These are phyloP conservation scores for Phrynocephalus forsythii DNA, from an alignment of 2,797 vertebrate species.

Conservation along the genomic window DNA sequence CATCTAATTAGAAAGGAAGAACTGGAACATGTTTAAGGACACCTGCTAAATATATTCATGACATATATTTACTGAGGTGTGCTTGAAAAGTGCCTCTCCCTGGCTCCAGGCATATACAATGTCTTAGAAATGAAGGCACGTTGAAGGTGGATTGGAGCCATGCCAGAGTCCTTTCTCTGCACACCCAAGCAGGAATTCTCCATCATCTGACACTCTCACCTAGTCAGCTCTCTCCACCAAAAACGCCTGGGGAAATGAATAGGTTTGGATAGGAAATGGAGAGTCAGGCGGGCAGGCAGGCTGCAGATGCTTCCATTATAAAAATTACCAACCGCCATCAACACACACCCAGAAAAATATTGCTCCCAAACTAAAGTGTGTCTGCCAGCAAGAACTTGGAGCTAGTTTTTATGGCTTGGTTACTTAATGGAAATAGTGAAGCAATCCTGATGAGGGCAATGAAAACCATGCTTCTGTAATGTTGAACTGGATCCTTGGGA, in stretches of 20 bases:
- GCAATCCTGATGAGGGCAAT: background rate
- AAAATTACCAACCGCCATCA: slow-evolving; percentile 23
- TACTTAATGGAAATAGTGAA: slow-evolving; percentile 14
- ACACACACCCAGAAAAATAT: slow-evolving; percentile 3
- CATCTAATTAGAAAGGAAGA: slow-evolving; percentile 61
- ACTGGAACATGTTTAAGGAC: slow-evolving; percentile 63
- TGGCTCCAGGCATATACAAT: slow-evolving; percentile 59
- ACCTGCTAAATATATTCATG: slow-evolving; percentile 66
- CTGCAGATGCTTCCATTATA: slow-evolving; percentile 25
- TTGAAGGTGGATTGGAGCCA: slow-evolving; percentile 56
- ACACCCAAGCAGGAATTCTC: slow-evolving; percentile 59
- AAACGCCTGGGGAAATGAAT: slow-evolving; percentile 58
- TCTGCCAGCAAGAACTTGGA: slow-evolving; percentile 35
- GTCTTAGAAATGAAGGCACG: slow-evolving; percentile 61
- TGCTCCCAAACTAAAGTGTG: slow-evolving; percentile 29
- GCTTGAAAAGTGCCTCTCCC: slow-evolving; percentile 62
- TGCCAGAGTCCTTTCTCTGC: slow-evolving; percentile 65
- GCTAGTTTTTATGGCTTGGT: slow-evolving; percentile 25
- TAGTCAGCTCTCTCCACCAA: slow-evolving; percentile 57
- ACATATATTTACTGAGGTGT: slow-evolving; percentile 68
- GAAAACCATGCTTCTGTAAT: background rate
- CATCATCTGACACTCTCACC: slow-evolving; percentile 59
- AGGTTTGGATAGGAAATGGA: slow-evolving; percentile 41
- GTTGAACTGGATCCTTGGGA: background rate
- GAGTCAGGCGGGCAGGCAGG: slow-evolving; percentile 13